These are phyloP conservation scores for Bradypus variegatus DNA, from an alignment of 2,797 vertebrate genomes.

Conservation along the genomic window DNA sequence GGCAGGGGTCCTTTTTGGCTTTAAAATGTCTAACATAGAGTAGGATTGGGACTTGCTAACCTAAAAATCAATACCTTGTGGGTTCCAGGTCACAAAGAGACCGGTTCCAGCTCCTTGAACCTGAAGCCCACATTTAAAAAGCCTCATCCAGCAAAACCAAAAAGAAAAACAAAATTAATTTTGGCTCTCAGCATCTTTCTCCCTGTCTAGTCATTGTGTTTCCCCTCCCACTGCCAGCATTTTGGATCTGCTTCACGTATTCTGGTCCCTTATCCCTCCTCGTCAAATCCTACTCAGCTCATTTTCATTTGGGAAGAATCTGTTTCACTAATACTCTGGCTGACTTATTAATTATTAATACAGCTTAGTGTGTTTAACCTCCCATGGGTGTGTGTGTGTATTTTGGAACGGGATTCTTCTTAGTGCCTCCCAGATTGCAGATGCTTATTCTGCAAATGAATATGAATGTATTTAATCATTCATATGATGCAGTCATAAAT, in stretches of 20 bases:
- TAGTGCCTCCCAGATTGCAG: neutral
- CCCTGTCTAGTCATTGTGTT: neutral
- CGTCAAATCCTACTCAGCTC: neutral
- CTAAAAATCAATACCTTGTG: neutral
- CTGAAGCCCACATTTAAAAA: neutral
- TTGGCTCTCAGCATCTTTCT: neutral
- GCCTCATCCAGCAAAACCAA: neutral
- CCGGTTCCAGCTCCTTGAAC: neutral
- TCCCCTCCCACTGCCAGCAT: neutral
- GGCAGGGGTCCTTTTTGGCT: neutral
- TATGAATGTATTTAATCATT: neutral
- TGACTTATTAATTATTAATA: constrained; percentile 45
- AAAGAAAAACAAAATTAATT: neutral
- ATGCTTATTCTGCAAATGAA: neutral
- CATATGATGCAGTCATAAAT: neutral
- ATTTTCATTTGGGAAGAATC: constrained; percentile 32
- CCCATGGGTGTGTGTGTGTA: neutral
- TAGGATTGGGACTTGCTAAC: neutral
- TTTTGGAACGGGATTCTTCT: constrained; percentile 1
- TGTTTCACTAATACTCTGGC: constrained; percentile 15
- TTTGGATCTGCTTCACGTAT: neutral
- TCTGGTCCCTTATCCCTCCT: neutral
- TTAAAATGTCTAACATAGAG: neutral
- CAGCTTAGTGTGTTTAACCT: neutral
- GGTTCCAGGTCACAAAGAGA: neutral